Percentiles rank a stretch among this genome's conserved stretches.
Conservation (phyloP, 2,113 vertebrate species). For the Protomyctophum bolini region DNA sequence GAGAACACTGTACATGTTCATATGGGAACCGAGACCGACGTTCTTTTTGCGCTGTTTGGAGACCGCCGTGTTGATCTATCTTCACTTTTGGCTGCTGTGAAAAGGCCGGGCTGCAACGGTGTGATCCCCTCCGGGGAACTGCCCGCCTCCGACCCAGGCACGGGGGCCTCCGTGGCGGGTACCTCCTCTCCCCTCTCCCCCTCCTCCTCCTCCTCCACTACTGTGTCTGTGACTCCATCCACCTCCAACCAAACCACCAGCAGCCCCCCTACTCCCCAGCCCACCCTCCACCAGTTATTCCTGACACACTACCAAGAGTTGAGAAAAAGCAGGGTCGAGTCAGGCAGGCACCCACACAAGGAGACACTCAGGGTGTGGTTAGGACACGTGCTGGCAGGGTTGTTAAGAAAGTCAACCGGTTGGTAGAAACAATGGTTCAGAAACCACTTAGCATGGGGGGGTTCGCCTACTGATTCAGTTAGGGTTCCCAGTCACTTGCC, state of each 20-base stretch:
- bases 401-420: neutral
- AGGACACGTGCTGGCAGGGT: neutral
- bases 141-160: conserved; percentile 36
- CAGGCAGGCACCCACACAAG: too few relatives aligned
- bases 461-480: neutral
- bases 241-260: conserved; percentile 63
- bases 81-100: too few relatives aligned
- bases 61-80: too few relatives aligned
- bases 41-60: too few relatives aligned
- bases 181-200: conserved; percentile 80
- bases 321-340: too few relatives aligned
- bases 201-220: conserved; percentile 76
- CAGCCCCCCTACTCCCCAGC: conserved; percentile 76
- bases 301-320: too few relatives aligned
- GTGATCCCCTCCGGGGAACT: conserved; percentile 69
- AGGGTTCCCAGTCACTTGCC: neutral
- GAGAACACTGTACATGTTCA: too few relatives aligned
- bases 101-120: too few relatives aligned
- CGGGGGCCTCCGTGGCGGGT: conserved; percentile 43
- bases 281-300: conserved; percentile 85
- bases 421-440: conserved; percentile 2
- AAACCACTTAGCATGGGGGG: neutral
- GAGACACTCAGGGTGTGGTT: neutral
- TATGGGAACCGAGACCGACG: too few relatives aligned
- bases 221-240: conserved; percentile 47